These are phyloP conservation scores for Chelonia mydas DNA, from an alignment of 2,797 vertebrate genomes.

Conservation along the genomic window DNA sequence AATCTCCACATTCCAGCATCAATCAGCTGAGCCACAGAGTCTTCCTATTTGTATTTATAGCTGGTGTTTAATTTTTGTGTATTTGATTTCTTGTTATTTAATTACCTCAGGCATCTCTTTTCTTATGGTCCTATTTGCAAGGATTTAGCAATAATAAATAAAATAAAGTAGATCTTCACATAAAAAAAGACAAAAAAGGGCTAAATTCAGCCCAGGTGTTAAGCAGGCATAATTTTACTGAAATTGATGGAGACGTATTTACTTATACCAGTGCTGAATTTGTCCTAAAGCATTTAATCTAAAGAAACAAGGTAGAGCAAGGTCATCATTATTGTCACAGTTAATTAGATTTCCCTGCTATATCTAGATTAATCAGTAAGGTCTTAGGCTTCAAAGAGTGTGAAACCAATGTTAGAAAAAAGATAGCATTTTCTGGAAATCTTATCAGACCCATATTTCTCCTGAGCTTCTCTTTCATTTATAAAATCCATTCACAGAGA, in stretches of 20 bases:
- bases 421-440: conserved; percentile 15
- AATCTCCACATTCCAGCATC: conserved; percentile 52
- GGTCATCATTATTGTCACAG: conserved; percentile 22
- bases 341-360: conserved; percentile 51
- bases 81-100: conserved; percentile 59
- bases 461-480: not conserved
- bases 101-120: conserved; percentile 62
- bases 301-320: not conserved
- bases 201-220: not conserved
- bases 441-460: not conserved
- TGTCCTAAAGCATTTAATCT: not conserved
- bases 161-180: conserved; percentile 27
- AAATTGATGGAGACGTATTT: conserved; percentile 32
- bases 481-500: not conserved
- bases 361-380: conserved; percentile 31
- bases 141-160: conserved; percentile 1
- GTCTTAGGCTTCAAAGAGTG: conserved; percentile 3
- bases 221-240: conserved; percentile 18
- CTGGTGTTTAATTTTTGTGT: conserved; percentile 55
- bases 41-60: not conserved
- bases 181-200: not conserved
- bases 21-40: conserved; percentile 23
- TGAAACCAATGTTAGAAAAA: not conserved
- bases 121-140: conserved; percentile 17
- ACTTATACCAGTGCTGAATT: conserved; percentile 15